A percentile compares a stretch with the other conserved stretches of the same genome.
These are phyloP conservation scores for Cromileptes altivelis DNA, from an alignment of 2,113 vertebrate species.

Conservation along the genomic window DNA sequence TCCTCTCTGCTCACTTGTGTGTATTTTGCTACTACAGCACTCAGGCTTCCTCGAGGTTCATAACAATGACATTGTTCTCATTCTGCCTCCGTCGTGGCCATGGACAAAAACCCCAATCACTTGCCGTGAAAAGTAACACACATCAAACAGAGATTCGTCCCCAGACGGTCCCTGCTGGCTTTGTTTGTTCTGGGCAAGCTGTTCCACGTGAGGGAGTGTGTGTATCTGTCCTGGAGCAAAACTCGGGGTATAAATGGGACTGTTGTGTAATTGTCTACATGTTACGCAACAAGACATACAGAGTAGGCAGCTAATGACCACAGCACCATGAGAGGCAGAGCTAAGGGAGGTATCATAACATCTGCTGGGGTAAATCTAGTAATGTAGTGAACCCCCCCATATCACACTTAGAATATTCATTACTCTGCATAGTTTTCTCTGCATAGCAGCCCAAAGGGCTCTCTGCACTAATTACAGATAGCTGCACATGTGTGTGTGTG, in stretches of 20 bases:
- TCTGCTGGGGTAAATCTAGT: conserved; percentile 60
- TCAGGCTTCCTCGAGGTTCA: conserved; percentile 20
- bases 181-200: conserved; percentile 67
- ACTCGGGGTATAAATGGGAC: conserved; percentile 59
- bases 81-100: conserved; percentile 26
- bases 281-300: conserved; percentile 72
- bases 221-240: conserved; percentile 48
- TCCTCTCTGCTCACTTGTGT: conserved; percentile 38
- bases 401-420: conserved; percentile 62
- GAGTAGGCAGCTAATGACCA: conserved; percentile 68
- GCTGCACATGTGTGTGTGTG: conserved; percentile 30
- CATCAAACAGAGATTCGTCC: conserved; percentile 66
- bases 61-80: conserved; percentile 22
- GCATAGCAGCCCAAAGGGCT: conserved; percentile 26
- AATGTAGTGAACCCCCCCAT: conserved; percentile 15
- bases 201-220: conserved; percentile 46
- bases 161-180: conserved; percentile 57
- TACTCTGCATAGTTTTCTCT: conserved; percentile 41
- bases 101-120: conserved; percentile 43
- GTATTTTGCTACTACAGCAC: conserved; percentile 32
- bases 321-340: conserved; percentile 37
- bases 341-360: conserved; percentile 55
- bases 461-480: conserved; percentile 59
- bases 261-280: conserved; percentile 78
- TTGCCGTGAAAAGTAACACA: conserved; percentile 45